phyloP scores from a whole-genome alignment of 1,140 invertebrate species.

The Dolichoris vasculosae region DNA sequence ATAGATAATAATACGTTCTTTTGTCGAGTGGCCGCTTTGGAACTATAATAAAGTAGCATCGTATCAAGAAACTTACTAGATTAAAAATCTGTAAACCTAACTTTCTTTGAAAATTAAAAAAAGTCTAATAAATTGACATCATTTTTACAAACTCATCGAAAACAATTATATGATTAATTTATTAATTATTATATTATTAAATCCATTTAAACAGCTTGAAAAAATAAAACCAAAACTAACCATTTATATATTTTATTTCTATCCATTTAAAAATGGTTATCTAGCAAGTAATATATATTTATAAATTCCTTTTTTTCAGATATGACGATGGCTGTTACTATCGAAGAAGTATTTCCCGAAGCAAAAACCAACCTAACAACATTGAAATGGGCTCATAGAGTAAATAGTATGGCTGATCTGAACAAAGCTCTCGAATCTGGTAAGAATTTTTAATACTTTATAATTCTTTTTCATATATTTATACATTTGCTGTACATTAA shows the following conservation, averaged over 20 bases:
- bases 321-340: conserved; percentile 55
- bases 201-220: neutral
- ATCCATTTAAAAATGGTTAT: too few relatives aligned
- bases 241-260: too few relatives aligned
- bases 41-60: neutral
- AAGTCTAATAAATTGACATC: neutral
- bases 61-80: neutral
- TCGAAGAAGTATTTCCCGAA: conserved; percentile 67
- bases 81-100: neutral
- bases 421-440: conserved; percentile 76
- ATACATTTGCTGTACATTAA: too few relatives aligned
- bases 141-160: neutral
- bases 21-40: neutral
- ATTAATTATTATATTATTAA: neutral
- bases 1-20: too few relatives aligned
- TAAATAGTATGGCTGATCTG: conserved; percentile 81
- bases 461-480: too few relatives aligned
- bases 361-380: conserved; percentile 79
- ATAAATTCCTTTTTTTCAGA: conserved; percentile 60
- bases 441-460: conserved; percentile 59
- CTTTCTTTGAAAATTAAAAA: neutral
- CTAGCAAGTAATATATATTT: conserved; percentile 7
- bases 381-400: conserved; percentile 88
- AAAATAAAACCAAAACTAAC: neutral
- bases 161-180: neutral